Base-by-base conservation (phyloP, 2,888 invertebrate genomes). In the Xanthorhoe spadicearia region DNA sequence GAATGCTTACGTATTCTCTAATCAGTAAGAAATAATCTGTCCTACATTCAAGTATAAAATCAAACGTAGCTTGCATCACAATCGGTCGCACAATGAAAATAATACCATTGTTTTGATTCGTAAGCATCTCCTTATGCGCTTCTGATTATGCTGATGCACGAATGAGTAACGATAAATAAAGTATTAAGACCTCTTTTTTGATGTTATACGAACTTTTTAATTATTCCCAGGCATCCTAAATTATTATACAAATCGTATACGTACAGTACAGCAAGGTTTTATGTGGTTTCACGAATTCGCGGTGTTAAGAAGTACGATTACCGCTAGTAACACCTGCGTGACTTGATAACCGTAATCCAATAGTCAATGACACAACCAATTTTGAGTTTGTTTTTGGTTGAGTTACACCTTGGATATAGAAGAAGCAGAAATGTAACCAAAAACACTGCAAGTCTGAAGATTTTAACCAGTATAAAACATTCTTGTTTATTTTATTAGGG, bases 41-140 rank as follows among this genome's bases (percentile, higher is more conserved):
- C 61, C 66, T 56, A 68, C 70, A 64, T 70, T 64, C 52, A 52
- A 49, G 57, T 38, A 61, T 59, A 28, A 63, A 64, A 58, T 43
- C 49, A 62, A 35, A 62, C 60, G 53, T 35, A 28, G 50, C 52
- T 69, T 66, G 62, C 68, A 58, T 62, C 64, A 65, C 60, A 57
- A 48, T 58, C 57, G 60, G 66, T 67, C 63, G 51, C 66, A 72
- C 68, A 64, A 55, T 55, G 51, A 48, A 61, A 65, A 58, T 51
- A 50, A 67, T 66, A 53, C 65, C 54, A 61, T 72, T 69, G 66
- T 66, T 64, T 43, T 61, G 61, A 65, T 64, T 67, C 53, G 51
- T 53, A 55, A 56, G 62, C 64, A 57, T 59, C 66, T 64, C 64
- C 48, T 63, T 48, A 18, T 54, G 48, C 54, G 28, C 55, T 69